Evolutionary conservation across 1,140 invertebrate genomes (phyloP), one percentile per base, ranked within the genome.

Genomic region (Probaryconus sp.): DNA sequence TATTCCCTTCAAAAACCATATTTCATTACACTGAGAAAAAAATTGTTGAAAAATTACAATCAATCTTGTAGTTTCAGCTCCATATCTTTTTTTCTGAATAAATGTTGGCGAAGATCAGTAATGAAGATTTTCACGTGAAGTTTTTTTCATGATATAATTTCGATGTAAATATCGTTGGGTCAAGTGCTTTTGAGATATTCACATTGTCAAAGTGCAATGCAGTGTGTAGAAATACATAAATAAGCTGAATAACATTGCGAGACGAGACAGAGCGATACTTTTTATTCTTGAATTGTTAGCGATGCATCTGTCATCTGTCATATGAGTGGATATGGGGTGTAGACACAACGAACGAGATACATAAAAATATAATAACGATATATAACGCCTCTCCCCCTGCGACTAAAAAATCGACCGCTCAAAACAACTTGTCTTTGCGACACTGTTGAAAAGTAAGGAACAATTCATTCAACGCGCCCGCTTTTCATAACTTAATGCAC

Each of bases 191-290:
- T 58, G 28, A 17, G 37, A 53, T 60, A 68, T 68, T 68, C 38
- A 37, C 35, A 47, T 55, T 35, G 17, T 5, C 20, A 45, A 48
- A 70, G 67, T 70, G 50, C 56, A 61, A 58, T 70, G 13, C 50
- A 61, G 26, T 70, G 67, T 56, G 67, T 78, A 81, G 80, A 81
- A 82, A 85, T 85, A 81, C 77, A 84, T 85, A 86, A 85, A 85
- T 85, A 82, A 82, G 80, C 77, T 76, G 79, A 83, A 85, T 11
- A 58, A 63, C 48, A 53, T 56, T 58, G 55, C 35, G 51, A 47
- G 53, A 67, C 53, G 40, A 73, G 70, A 74, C 64, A 72, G 67
- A 53, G 51, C 51, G 38, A 42, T 73, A 78, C n/a, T n/a, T 77
- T 78, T 77, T 73, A 72, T 80, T 83, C 83, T 83, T 76, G 71